Conservation (phyloP, 2,888 invertebrate genomes). For the Nemurella pictetii region DNA sequence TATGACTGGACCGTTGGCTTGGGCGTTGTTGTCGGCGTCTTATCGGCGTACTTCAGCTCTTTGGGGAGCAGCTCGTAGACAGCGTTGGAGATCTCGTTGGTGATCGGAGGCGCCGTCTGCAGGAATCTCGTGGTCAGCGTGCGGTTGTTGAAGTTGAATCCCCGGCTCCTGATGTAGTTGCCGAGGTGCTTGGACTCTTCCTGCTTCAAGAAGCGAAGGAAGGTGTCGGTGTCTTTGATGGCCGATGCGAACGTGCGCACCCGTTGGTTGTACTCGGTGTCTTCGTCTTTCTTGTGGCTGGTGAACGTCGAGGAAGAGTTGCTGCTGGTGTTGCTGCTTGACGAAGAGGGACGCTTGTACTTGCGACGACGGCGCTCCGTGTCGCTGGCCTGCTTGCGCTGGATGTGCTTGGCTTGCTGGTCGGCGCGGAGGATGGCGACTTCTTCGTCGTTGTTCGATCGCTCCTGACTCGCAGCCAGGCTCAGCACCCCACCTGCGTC, state of each 20-base stretch:
- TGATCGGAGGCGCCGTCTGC: not conserved
- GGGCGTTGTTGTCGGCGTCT: not conserved
- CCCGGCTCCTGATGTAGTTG: slow-evolving; percentile 6
- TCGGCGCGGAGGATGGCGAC: not conserved
- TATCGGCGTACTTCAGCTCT: not conserved
- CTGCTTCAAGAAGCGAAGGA: slow-evolving; percentile 31
- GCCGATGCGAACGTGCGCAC: slow-evolving; percentile 28
- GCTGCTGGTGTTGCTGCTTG: too few relatives aligned
- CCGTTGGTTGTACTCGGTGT: slow-evolving; percentile 17
- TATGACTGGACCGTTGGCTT: not conserved
- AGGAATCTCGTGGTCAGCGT: slow-evolving; percentile 23
- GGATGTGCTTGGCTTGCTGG: not conserved
- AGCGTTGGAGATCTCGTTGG: not conserved
- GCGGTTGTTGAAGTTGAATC: slow-evolving; percentile 23
- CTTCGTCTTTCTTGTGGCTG: not conserved
- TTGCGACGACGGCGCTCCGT: not conserved
- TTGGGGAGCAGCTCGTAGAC: not conserved
- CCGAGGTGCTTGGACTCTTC: slow-evolving; percentile 20
- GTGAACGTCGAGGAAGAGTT: not conserved
- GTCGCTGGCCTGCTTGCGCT: slow-evolving; percentile 3
- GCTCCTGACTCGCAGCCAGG: not conserved
- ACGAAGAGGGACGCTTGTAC: not conserved
- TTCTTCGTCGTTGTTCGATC: not conserved
- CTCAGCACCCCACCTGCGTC: not conserved
- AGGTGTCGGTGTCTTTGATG: slow-evolving; percentile 32